Base-by-base conservation (phyloP, 2,113 vertebrate genomes). In the Proteles cristata region DNA sequence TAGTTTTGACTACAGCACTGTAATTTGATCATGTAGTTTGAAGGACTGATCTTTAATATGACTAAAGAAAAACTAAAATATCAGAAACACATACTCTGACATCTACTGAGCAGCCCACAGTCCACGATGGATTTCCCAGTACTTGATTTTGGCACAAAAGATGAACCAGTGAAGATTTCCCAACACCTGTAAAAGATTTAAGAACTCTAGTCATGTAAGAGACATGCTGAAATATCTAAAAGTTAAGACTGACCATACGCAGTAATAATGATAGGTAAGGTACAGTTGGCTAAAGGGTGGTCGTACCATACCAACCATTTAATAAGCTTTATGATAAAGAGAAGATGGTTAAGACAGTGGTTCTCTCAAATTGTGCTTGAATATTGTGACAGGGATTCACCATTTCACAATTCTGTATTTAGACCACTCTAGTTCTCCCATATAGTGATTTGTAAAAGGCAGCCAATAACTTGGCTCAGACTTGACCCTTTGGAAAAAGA, bases 101-200 rank as follows among this genome's bases (percentile, higher is more conserved):
- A 96, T 99, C 99, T 98, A 99, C 99, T 0, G 99, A 99, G 94
- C 99, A 99, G 96, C 99, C 99, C 61, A 99, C 99, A 0, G 99
- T 99, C 99, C 99, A 99, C 0, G 99, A 99, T 0, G 99, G 99
- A 97, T 99, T 99, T 96, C 99, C 99, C 98, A 99, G 96, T 77
- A 99, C 99, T 82, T 99, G 99, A 98, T 99, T 99, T 76, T 99
- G 99, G 97, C 99, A 99, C 0, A 99, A 93, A 68, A 99, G 98
- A 97, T 99, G 99, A 90, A 99, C 99, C 65, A 99, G 98, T 5
- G 99, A 99, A 4, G 99, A 99, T 21, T 99, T 99, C 0, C 99
- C 99, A 23, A 99, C 99, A 97, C 99, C 99, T 99, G 97, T 26
- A 97, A 98, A 97, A 95, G 0, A 96, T n/a, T 98, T 2, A 97